Percentiles rank a stretch among this genome's conserved stretches.
phyloP scores from a whole-genome alignment of 92 coral and sea anemone species.

The Phymanthus crucifer region DNA sequence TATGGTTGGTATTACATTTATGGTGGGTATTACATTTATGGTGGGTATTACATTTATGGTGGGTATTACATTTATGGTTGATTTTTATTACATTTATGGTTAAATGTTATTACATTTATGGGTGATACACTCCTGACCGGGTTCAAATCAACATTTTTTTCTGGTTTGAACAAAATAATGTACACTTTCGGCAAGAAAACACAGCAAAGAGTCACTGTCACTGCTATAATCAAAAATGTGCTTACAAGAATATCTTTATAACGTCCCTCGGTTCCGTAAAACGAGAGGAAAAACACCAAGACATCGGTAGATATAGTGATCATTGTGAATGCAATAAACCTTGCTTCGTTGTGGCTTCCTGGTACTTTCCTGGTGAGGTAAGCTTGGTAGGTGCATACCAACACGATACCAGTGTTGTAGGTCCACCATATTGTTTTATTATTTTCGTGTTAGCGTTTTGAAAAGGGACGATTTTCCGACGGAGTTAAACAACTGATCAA shows the following conservation, averaged over 20 bases:
- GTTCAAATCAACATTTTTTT: constrained; percentile 72
- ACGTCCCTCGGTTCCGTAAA: constrained; percentile 67
- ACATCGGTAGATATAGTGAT: constrained; percentile 81
- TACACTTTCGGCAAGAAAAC: constrained; percentile 85
- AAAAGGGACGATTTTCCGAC: too few relatives aligned
- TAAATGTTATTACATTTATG: too few relatives aligned
- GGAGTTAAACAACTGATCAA: too few relatives aligned
- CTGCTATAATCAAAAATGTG: constrained; percentile 69
- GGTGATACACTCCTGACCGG: constrained; percentile 45
- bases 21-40: too few relatives aligned
- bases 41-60: too few relatives aligned
- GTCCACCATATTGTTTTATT: constrained; percentile 89
- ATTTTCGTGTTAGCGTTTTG: too few relatives aligned
- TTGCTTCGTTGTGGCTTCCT: constrained; percentile 91
- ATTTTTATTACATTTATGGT: too few relatives aligned
- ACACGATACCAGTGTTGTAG: constrained; percentile 74
- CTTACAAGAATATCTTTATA: constrained; percentile 74
- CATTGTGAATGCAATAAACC: constrained; percentile 92
- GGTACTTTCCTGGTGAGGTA: constrained; percentile 88
- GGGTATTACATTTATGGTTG: too few relatives aligned
- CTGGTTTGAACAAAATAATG: constrained; percentile 74
- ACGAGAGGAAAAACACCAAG: constrained; percentile 72
- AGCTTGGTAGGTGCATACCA: constrained; percentile 86
- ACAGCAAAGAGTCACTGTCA: constrained; percentile 68
- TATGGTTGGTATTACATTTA: too few relatives aligned